Base-by-base conservation (phyloP, 2,888 invertebrate species). In the Drosophila eohydei region DNA sequence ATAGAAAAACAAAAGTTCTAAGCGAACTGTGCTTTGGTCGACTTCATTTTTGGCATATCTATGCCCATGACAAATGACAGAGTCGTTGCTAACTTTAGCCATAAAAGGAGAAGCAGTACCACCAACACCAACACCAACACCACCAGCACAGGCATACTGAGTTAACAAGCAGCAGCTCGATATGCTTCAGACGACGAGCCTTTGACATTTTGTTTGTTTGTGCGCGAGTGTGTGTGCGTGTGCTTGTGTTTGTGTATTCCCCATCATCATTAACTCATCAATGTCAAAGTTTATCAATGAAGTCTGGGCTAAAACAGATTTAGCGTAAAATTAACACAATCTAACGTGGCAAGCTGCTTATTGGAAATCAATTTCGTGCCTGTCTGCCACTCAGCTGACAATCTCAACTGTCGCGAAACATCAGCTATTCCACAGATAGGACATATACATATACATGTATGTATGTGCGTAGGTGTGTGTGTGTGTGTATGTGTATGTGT, bases 211-310 rank as follows among this genome's bases (percentile, higher is more conserved):
- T 87, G 75, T 69, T 80, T 80, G 73, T 52, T 54, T 84, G 56
- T 58, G 30, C 43, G 21, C 50, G 28, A 26, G 36, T 44, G n/a
- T 59, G 54, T 56, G 46, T 57, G 50, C 28, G 55, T 55, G 30
- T 43, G 50, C 50, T 34, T 64, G 62, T 36, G 32, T 32, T 58
- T 65, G 58, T 67, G 55, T 55, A 61, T 78, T 67, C 48, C 44
- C 76, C 88, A 86, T 85, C 90, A 87, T 89, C 89, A 90, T 90
- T 89, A 89, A 89, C 83, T 88, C 88, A 90, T 89, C 88, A 90
- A 87, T 89, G 90, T 87, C 83, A 83, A 80, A 85, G 85, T 88
- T 87, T 76, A 83, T 88, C 90, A 86, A 82, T 78, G 76, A 73
- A 75, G 77, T 76, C 76, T 56, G 66, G 51, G 70, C 83, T 76